phyloP scores from a whole-genome alignment of 2,113 vertebrate species.

The Tetrao urogallus region DNA sequence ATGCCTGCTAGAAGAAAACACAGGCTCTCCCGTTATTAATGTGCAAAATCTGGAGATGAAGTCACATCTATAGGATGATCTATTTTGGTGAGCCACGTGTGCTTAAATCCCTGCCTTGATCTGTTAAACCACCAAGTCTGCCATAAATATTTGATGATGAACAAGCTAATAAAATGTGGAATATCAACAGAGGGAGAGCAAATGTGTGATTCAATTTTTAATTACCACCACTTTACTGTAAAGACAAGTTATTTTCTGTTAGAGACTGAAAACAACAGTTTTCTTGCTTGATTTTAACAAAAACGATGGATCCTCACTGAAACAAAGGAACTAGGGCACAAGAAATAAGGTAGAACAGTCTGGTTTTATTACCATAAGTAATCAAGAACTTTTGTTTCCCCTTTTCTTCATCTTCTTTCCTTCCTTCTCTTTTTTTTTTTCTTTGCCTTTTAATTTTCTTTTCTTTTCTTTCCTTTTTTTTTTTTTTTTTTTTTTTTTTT shows the following conservation, averaged over 20 bases:
- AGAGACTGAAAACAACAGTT: constrained; percentile 9
- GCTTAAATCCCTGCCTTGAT: constrained; percentile 68
- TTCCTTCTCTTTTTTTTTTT: neutral
- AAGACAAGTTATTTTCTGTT: constrained; percentile 16
- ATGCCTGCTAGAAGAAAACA: constrained; percentile 36
- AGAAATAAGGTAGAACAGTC: constrained; percentile 82
- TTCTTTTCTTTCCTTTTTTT: no score
- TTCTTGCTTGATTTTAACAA: neutral
- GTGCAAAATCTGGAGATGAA: constrained; percentile 64
- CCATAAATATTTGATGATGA: constrained; percentile 77
- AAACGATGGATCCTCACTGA: neutral
- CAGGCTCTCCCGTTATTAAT: constrained; percentile 34
- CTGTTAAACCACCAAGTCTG: constrained; percentile 71
- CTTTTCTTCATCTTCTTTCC: constrained; percentile 23
- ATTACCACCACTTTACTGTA: constrained; percentile 54
- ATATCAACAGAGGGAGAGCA: constrained; percentile 62
- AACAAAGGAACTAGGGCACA: constrained; percentile 69
- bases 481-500: constrained; percentile 28
- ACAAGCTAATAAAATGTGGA: constrained; percentile 71
- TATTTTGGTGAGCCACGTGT: constrained; percentile 64
- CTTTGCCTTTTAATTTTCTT: neutral
- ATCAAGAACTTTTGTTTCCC: constrained; percentile 86
- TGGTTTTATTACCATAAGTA: constrained; percentile 90
- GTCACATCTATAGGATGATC: constrained; percentile 63
- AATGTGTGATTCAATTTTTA: constrained; percentile 72